These are phyloP conservation scores for Lepidocyrtinus sp. DNA, from an alignment of 2,888 invertebrate species.

Conservation along the genomic window DNA sequence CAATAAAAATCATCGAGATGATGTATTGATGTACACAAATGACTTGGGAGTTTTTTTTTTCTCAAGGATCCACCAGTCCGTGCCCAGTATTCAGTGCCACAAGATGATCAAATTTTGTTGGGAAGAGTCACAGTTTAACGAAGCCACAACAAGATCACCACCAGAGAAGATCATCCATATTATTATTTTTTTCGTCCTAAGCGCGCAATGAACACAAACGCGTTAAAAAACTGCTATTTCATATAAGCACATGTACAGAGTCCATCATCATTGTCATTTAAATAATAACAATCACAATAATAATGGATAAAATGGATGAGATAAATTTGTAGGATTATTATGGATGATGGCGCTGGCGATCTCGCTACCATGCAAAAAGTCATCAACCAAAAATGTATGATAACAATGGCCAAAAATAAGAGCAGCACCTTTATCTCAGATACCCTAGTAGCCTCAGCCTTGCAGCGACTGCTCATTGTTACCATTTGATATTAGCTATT, in stretches of 20 bases:
- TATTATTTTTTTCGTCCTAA: too few species aligned
- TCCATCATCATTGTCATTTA: constrained; percentile 37
- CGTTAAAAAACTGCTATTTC: too few species aligned
- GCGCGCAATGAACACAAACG: too few species aligned
- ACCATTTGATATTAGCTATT: too few species aligned
- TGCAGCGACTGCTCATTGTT: too few species aligned
- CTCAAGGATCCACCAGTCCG: constrained; percentile 58
- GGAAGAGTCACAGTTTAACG: too few species aligned
- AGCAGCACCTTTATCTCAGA: too few species aligned
- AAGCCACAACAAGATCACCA: neutral
- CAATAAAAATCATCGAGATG: neutral
- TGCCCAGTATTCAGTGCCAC: constrained; percentile 35
- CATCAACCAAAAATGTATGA: constrained; percentile 17
- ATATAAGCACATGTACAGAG: too few species aligned
- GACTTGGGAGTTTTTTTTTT: constrained; percentile 52
- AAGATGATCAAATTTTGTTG: too few species aligned
- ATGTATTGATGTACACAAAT: constrained; percentile 29
- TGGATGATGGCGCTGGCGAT: constrained; percentile 40
- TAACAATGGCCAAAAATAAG: too few species aligned
- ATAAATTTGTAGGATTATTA: constrained; percentile 17
- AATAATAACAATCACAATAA: constrained; percentile 25
- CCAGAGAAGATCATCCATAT: too few species aligned
- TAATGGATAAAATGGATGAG: constrained; percentile 43
- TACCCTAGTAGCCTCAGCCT: too few species aligned
- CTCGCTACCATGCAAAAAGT: constrained; percentile 50